A percentile compares a stretch with the other conserved stretches of the same genome.
Evolutionary conservation across 2,888 invertebrate species (phyloP).

Genomic region (Hydriomena furcata): DNA sequence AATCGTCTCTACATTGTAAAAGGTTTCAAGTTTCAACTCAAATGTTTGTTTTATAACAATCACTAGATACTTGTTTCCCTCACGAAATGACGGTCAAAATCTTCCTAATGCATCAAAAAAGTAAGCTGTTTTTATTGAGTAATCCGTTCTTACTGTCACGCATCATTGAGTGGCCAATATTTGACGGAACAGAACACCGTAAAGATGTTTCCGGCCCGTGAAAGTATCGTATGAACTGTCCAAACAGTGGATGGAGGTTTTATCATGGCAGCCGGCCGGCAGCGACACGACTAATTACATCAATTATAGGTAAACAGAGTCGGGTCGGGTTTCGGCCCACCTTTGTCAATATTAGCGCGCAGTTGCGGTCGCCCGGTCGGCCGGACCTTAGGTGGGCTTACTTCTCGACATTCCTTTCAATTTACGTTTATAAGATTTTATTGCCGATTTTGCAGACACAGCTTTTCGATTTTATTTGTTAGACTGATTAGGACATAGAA

Average conservation of each 20-base stretch:
- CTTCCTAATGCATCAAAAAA: constrained; percentile 10
- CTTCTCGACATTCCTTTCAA: constrained; percentile 10
- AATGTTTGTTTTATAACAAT: not conserved
- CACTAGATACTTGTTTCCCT: not conserved
- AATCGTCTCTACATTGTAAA: not conserved
- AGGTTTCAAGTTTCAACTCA: not conserved
- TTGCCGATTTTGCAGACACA: not conserved
- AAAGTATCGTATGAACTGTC: constrained; percentile 79
- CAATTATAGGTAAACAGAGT: constrained; percentile 79
- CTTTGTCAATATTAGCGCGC: constrained; percentile 79
- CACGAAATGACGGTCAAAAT: constrained; percentile 3
- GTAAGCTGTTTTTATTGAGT: constrained; percentile 37
- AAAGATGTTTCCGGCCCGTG: constrained; percentile 77
- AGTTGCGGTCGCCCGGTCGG: constrained; percentile 40
- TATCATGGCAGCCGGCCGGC: constrained; percentile 68
- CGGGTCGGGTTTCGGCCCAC: constrained; percentile 77
- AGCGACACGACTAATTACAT: constrained; percentile 82
- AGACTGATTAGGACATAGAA: too few species aligned
- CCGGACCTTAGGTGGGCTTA: constrained; percentile 14
- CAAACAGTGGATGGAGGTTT: constrained; percentile 69
- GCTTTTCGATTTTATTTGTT: not conserved
- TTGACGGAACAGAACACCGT: constrained; percentile 74
- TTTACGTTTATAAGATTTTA: not conserved
- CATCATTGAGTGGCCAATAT: constrained; percentile 79
- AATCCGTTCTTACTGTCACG: constrained; percentile 64